Evolutionary conservation across 2,888 invertebrate genomes (phyloP), one percentile per base, ranked within the genome.

Genomic region (Chironomus tentans): DNA sequence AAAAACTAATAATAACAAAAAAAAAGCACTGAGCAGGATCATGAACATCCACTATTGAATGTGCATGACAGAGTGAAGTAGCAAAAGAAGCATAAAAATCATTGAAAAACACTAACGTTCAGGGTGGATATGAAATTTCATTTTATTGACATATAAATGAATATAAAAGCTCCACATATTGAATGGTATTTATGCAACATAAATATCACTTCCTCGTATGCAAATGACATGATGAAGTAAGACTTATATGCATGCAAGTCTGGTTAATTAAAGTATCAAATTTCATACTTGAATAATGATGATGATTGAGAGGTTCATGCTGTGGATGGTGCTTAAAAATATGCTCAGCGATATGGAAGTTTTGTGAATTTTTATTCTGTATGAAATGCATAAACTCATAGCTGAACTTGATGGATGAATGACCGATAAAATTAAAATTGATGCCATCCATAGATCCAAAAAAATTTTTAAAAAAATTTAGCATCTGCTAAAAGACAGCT

Each of bases 221-320:
- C 71, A 71, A 71, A 71, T 71, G 71, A 71, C 56, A 56, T 28
- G 71, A 22, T 62, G 56, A 56, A 56, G 56, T 38, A 38, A 56
- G 56, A 56, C 7, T 18, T 56, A 18, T 7, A 56, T 56, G 56
- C 56, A 56, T 21, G 22, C 28, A 47, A 47, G 10, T 71, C 13
- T 7, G 72, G 56, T 72, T 72, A 61, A 72, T 56, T 61, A 72
- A 72, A 72, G 72, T 72, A 61, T 72, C 62, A 28, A 62, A 7
- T 62, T 56, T 13, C 38, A 70, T 21, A 10, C 56, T 56, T 13
- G 12, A 28, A 62, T 70, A 21, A 10, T 48, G 24, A 22, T 70
- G 72, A 50, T 72, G 65, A 65, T 46, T 68, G 68, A 28, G 46
- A 38, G 15, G 28, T 68, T 6, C 10, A 38, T 38, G 10, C 1